These are phyloP conservation scores for Acipenser oxyrinchus DNA, from an alignment of 2,797 vertebrate genomes.

Conservation along the genomic window DNA sequence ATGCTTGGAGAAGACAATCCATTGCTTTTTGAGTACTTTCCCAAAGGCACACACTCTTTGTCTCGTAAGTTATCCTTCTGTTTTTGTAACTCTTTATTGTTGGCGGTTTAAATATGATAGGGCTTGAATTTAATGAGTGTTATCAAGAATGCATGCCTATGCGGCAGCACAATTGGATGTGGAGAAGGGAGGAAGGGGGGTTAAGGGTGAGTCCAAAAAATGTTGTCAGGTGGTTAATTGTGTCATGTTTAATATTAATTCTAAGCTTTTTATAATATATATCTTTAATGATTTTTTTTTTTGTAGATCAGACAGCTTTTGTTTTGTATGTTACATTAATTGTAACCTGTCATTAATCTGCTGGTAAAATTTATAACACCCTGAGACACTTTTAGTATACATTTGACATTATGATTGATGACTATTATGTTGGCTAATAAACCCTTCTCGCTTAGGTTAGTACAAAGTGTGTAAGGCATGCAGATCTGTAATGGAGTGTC, in stretches of 20 bases:
- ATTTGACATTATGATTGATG: conserved; percentile 11
- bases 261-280: too few relatives aligned
- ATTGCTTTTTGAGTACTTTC: conserved; percentile 88
- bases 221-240: too few relatives aligned
- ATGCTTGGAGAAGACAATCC: conserved; percentile 87
- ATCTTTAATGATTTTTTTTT: background rate
- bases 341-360: too few relatives aligned
- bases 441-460: background rate
- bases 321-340: background rate
- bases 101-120: too few relatives aligned
- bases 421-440: background rate
- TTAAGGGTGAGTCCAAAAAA: too few relatives aligned
- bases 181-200: too few relatives aligned
- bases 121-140: background rate
- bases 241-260: too few relatives aligned
- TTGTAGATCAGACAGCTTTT: background rate
- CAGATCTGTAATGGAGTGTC: too few relatives aligned
- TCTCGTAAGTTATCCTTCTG: conserved; percentile 75
- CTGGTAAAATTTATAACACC: conserved; percentile 15
- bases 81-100: too few relatives aligned
- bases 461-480: conserved; percentile 4
- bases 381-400: conserved; percentile 42
- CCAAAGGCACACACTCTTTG: conserved; percentile 86
- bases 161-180: background rate
- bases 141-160: background rate